Conservation (phyloP, 1,140 invertebrate species). For the Zophobas morio region DNA sequence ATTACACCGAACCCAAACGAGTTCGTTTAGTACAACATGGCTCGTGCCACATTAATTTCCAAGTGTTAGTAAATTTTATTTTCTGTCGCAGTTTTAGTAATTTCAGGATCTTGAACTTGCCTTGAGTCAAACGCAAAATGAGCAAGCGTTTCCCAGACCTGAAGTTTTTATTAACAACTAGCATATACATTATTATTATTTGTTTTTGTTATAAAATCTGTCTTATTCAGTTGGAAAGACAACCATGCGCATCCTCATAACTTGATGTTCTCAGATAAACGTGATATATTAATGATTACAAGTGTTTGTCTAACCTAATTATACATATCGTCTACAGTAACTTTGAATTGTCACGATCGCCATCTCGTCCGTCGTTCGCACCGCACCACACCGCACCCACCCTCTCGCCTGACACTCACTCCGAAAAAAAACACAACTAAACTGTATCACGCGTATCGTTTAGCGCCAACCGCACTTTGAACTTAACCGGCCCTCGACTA, state of each 20-base stretch:
- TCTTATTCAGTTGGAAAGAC: slow-evolving; percentile 49
- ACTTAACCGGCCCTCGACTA: slow-evolving; percentile 13
- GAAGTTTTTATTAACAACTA: slow-evolving; percentile 68
- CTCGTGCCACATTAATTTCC: no score
- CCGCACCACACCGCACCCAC: slow-evolving; percentile 2
- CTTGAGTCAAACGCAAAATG: neutral
- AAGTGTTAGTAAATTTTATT: no score
- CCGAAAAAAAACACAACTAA: slow-evolving; percentile 18
- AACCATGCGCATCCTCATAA: slow-evolving; percentile 40
- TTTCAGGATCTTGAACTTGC: no score
- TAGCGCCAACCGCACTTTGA: slow-evolving; percentile 46
- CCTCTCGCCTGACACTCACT: neutral
- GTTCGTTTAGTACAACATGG: no score
- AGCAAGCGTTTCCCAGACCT: slow-evolving; percentile 64
- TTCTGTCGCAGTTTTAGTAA: no score
- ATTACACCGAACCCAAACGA: no score
- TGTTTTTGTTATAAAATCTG: slow-evolving; percentile 61
- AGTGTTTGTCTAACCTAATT: slow-evolving; percentile 50
- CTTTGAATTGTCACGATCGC: slow-evolving; percentile 22
- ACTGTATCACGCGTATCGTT: slow-evolving; percentile 44
- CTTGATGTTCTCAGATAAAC: slow-evolving; percentile 45
- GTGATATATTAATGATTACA: slow-evolving; percentile 54
- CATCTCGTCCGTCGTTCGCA: slow-evolving; percentile 3
- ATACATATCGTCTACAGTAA: slow-evolving; percentile 45
- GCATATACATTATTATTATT: slow-evolving; percentile 64